Percentiles rank a stretch among this genome's conserved stretches.
These are phyloP conservation scores for Bacillus rossius DNA, from an alignment of 1,140 invertebrate genomes.

Conservation along the genomic window DNA sequence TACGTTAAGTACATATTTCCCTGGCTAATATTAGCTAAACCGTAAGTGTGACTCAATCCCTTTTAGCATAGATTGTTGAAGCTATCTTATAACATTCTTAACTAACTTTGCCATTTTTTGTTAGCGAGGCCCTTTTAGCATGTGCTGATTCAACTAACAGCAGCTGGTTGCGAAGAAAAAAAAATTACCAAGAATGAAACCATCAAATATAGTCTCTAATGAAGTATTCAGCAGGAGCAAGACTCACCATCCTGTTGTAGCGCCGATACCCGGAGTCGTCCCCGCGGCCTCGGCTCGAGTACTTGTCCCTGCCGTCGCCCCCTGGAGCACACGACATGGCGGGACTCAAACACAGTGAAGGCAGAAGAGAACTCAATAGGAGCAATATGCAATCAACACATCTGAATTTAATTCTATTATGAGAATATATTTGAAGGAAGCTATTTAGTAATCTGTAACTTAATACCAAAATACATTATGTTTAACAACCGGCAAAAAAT, in stretches of 20 bases:
- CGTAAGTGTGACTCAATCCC: no score
- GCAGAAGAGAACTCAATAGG: neutral
- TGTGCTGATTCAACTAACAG: no score
- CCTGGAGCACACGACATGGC: neutral
- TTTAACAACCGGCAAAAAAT: neutral
- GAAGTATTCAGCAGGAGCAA: no score
- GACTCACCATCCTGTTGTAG: slow-evolving; percentile 12
- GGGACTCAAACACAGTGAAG: neutral
- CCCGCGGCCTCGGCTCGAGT: slow-evolving; percentile 38
- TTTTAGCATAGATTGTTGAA: no score
- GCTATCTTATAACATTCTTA: no score
- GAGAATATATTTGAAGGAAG: neutral
- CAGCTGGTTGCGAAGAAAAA: no score
- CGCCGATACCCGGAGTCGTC: slow-evolving; percentile 33
- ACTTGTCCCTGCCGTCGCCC: slow-evolving; percentile 36
- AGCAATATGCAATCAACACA: neutral
- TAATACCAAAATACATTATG: neutral
- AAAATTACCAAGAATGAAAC: no score
- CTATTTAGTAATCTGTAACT: neutral
- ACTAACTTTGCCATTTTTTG: no score
- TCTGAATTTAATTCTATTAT: neutral
- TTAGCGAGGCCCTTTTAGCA: no score
- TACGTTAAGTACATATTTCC: no score
- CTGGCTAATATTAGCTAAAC: no score
- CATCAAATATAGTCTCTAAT: no score